Conservation (phyloP, 2,888 invertebrate genomes). For the Diarsia mendica region DNA sequence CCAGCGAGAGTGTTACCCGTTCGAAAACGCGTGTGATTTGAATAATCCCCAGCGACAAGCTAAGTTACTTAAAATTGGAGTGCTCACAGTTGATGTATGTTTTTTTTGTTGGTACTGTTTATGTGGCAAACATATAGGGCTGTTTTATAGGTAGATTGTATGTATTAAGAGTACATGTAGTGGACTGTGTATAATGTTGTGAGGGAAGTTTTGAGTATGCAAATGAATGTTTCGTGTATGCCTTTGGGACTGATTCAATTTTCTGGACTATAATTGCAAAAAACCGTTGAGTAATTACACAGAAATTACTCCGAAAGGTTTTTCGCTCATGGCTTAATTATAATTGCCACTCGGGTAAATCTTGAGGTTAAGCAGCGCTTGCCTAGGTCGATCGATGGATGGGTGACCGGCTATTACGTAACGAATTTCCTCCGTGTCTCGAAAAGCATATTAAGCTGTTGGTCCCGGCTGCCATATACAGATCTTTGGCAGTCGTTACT, state of each 20-base stretch:
- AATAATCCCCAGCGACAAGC: conserved; percentile 61
- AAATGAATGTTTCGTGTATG: background rate
- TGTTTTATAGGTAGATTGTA: background rate
- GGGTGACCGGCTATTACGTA: too few relatives aligned
- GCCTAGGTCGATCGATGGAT: too few relatives aligned
- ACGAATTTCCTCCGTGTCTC: too few relatives aligned
- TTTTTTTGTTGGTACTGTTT: conserved; percentile 18
- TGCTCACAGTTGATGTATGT: conserved; percentile 25
- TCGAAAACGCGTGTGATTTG: conserved; percentile 51
- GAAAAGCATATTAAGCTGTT: too few relatives aligned
- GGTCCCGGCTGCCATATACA: too few relatives aligned
- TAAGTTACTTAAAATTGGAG: conserved; percentile 61
- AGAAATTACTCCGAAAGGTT: too few relatives aligned
- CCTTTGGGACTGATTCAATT: background rate
- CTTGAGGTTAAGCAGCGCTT: too few relatives aligned
- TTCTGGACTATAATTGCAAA: background rate
- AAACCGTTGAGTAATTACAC: too few relatives aligned
- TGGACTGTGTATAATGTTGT: background rate
- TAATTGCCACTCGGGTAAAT: too few relatives aligned
- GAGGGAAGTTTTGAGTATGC: background rate
- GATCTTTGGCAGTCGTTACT: too few relatives aligned
- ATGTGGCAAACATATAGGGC: background rate
- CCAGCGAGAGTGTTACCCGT: conserved; percentile 28
- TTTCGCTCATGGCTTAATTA: too few relatives aligned
- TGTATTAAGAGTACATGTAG: background rate